A percentile compares a stretch with the other conserved stretches of the same genome.
These are phyloP conservation scores for Mesorhabditis spiculigera DNA, from an alignment of 2,888 invertebrate species.

Conservation along the genomic window DNA sequence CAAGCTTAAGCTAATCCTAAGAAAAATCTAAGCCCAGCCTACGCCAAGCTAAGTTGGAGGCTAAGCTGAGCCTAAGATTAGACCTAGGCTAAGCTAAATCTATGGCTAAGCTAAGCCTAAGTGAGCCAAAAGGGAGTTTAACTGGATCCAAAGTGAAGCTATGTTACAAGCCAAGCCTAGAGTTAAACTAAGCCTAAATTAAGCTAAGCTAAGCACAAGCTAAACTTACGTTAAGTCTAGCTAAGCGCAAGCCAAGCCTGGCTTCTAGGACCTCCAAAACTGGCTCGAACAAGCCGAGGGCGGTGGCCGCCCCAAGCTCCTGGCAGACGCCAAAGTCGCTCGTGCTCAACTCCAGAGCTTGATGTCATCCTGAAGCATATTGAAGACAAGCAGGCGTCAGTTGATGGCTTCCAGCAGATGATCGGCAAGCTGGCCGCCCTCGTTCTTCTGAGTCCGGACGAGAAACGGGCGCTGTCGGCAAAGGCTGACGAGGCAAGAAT, in stretches of 20 bases:
- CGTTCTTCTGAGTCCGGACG: constrained; percentile 78
- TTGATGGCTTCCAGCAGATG: constrained; percentile 70
- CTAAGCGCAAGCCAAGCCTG: constrained; percentile 67
- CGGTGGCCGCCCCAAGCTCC: constrained; percentile 91
- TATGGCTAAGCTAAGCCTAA: too few species aligned
- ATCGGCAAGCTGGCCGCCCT: constrained; percentile 81
- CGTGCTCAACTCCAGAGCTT: constrained; percentile 94
- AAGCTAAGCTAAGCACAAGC: constrained; percentile 34
- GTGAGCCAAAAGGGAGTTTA: too few species aligned
- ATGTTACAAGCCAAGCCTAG: too few species aligned
- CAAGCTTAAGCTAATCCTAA: too few species aligned
- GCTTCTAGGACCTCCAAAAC: constrained; percentile 68
- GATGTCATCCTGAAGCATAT: constrained; percentile 91
- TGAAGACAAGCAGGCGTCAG: constrained; percentile 78
- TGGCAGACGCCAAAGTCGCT: constrained; percentile 90
- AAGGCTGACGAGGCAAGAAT: constrained; percentile 76
- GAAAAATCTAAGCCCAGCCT: too few species aligned
- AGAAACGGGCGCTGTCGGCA: constrained; percentile 80
- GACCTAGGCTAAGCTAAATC: too few species aligned
- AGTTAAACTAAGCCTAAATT: too few species aligned
- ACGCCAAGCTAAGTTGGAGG: too few species aligned
- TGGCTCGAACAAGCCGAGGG: constrained; percentile 97
- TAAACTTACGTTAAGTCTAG: constrained; percentile 30
- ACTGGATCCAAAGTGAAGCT: too few species aligned
- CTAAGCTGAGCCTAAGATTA: too few species aligned